phyloP scores from a whole-genome alignment of 2,888 invertebrate genomes.

The Ornithoptera alexandrae region DNA sequence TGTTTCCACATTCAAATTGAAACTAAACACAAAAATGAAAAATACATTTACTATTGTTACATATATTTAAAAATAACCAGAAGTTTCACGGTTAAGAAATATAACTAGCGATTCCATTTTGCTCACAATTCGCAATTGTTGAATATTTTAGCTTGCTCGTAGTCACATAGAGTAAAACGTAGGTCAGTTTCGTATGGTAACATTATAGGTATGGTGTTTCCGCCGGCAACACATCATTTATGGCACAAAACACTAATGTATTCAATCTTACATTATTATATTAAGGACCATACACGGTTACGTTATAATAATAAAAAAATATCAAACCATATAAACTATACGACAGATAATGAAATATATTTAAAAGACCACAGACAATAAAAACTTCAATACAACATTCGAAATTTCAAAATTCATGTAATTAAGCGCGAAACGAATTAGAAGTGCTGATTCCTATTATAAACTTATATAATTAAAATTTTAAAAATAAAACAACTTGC shows the following conservation, averaged over 20 bases:
- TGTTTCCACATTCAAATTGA: conserved; percentile 65
- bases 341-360: conserved; percentile 4
- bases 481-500: background rate
- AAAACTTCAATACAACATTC: background rate
- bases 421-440: conserved; percentile 10
- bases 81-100: conserved; percentile 63
- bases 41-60: conserved; percentile 57
- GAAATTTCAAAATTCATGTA: background rate
- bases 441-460: background rate
- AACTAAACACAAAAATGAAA: conserved; percentile 55
- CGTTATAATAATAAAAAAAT: conserved; percentile 5
- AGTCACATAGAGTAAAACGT: conserved; percentile 41
- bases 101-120: conserved; percentile 64
- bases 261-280: conserved; percentile 67
- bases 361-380: background rate
- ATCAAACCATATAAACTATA: conserved; percentile 8
- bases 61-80: conserved; percentile 56
- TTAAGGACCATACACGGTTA: conserved; percentile 64
- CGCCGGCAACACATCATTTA: conserved; percentile 72
- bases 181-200: conserved; percentile 63
- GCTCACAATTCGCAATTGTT: conserved; percentile 61
- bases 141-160: conserved; percentile 55
- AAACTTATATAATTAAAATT: background rate
- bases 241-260: conserved; percentile 69
- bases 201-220: conserved; percentile 71